These are phyloP conservation scores for Phylloscopus trochiloides DNA, from an alignment of 2,113 vertebrate species.

Conservation along the genomic window DNA sequence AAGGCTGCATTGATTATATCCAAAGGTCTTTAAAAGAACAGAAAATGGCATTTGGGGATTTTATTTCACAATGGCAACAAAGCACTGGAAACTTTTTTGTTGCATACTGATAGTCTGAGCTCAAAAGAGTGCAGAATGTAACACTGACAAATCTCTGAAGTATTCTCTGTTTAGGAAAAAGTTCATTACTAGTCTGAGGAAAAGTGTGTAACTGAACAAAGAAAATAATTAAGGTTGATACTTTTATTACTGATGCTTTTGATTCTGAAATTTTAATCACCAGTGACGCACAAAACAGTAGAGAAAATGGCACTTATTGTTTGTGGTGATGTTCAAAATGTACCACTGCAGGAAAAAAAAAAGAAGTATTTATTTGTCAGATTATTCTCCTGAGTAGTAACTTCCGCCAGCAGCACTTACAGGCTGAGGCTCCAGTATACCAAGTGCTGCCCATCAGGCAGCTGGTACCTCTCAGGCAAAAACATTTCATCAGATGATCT, in stretches of 20 bases:
- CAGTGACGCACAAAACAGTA: background rate
- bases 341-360: background rate
- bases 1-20: background rate
- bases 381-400: background rate
- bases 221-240: background rate
- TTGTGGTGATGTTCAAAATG: background rate
- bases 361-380: background rate
- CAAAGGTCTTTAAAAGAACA: background rate
- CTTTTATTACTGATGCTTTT: background rate
- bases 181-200: background rate
- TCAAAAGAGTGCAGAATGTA: background rate
- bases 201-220: background rate
- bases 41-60: background rate
- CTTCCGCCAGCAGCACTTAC: background rate
- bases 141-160: background rate
- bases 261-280: background rate
- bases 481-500: background rate
- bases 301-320: background rate
- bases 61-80: background rate
- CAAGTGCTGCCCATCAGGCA: background rate
- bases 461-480: background rate
- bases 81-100: background rate
- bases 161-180: background rate
- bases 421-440: background rate
- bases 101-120: background rate